Percentiles rank a stretch among this genome's conserved stretches.
These are phyloP conservation scores for Tenodera sinensis DNA, from an alignment of 2,888 invertebrate genomes.

Conservation along the genomic window DNA sequence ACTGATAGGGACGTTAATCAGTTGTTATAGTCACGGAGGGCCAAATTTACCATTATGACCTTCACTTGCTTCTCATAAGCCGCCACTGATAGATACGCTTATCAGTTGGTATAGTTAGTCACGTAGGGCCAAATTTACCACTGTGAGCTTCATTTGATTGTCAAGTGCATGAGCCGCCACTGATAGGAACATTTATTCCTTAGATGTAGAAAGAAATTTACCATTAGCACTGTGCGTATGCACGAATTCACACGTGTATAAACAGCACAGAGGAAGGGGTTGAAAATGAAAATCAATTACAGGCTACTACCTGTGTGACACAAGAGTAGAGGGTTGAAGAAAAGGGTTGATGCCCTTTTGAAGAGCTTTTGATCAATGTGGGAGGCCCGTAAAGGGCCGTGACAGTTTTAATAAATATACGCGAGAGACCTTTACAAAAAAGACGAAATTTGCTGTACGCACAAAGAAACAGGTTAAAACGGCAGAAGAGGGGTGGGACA, in stretches of 20 bases:
- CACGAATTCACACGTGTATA: background rate
- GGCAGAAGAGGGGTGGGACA: background rate
- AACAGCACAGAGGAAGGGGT: background rate
- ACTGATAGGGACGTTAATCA: no score
- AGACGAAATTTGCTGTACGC: background rate
- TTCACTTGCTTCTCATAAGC: no score
- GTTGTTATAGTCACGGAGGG: no score
- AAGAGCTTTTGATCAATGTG: background rate
- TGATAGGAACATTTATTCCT: background rate
- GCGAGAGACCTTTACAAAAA: background rate
- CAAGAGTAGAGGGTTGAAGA: background rate
- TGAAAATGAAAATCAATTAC: background rate
- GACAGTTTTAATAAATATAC: background rate
- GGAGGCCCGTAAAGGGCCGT: background rate
- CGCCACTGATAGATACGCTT: no score
- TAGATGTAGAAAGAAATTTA: background rate
- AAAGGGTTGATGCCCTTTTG: background rate
- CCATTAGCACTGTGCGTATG: background rate
- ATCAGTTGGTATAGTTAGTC: no score
- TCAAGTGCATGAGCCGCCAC: background rate
- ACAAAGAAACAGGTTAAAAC: background rate
- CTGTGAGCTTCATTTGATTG: no score
- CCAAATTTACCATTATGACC: no score
- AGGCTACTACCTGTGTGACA: background rate
- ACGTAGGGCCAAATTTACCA: no score